Evolutionary conservation across 2,888 invertebrate genomes (phyloP), one percentile per base, ranked within the genome.

Genomic region (Epirrita christyi): DNA sequence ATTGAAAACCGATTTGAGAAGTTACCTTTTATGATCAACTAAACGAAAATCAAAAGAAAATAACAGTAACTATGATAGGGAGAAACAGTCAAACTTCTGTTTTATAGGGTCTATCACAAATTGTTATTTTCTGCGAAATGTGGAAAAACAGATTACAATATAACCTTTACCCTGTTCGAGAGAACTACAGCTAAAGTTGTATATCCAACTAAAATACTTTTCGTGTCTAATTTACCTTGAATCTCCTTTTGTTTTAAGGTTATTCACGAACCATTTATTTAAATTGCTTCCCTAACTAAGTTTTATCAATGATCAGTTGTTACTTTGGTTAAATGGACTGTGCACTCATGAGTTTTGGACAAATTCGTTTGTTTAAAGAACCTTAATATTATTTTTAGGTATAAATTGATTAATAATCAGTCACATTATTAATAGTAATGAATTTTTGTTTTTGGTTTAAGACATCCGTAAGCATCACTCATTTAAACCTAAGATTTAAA

Each of bases 1-100:
- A 61, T 64, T 60, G 64, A 59, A 67, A 59, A 58, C 51, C 55
- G 29, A 59, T 63, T 63, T 54, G 27, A 55, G 52, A 64, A 67
- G 59, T 67, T 59, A 61, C 61, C 63, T 62, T 64, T 63, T 65
- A 65, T 63, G 63, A 63, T 56, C 65, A 60, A 63, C 65, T 67
- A 62, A 67, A 58, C 63, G 61, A 62, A 51, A 61, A 67, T 62
- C 67, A 63, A 63, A 60, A 55, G 54, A 59, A 54, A 52, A 64
- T 63, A 65, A 61, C 63, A 63, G 63, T 63, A 58, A 58, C 63
- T 59, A 54, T 43, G 50, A 57, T 50, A 50, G 46, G 54, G 53
- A 40, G 53, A 63, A 61, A 63, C 60, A 61, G 59, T 55, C 47
- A 57, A 67, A 65, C 67, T 67, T 67, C 58, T 67, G 63, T 56